phyloP scores from a whole-genome alignment of 2,797 vertebrate genomes.

The Lophura swinhoii region DNA sequence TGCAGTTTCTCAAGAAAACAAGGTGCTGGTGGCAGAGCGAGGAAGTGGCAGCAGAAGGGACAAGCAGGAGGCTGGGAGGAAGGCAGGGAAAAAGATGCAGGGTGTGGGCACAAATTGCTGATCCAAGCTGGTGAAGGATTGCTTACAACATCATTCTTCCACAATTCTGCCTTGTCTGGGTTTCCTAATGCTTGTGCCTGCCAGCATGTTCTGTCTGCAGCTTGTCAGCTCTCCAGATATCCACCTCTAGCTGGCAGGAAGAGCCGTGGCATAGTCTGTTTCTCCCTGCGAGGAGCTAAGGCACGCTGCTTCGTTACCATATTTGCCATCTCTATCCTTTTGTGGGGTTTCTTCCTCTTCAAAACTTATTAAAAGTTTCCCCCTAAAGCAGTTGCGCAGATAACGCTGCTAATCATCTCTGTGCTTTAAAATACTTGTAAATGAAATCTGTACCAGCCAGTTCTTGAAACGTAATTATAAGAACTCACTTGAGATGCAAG shows the following conservation, averaged over 20 bases:
- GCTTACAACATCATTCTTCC: rapidly evolving
- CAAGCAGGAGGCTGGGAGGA: neutral
- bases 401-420: neutral
- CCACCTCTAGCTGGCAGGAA: neutral
- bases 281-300: neutral
- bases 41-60: neutral
- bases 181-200: neutral
- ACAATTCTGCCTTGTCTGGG: neutral
- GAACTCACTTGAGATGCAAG: neutral
- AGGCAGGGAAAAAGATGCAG: neutral
- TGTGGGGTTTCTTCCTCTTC: neutral
- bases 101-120: neutral
- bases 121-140: rapidly evolving
- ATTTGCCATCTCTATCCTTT: neutral
- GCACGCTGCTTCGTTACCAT: neutral
- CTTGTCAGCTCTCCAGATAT: neutral
- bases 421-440: conserved; percentile 8
- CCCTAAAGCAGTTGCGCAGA: neutral
- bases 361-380: neutral
- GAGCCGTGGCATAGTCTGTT: neutral
- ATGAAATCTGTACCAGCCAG: neutral
- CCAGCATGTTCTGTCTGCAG: neutral
- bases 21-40: neutral
- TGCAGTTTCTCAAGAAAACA: neutral
- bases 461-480: conserved; percentile 17